Conservation (phyloP, 2,888 invertebrate genomes). For the Chrysotoxum bicinctum region DNA sequence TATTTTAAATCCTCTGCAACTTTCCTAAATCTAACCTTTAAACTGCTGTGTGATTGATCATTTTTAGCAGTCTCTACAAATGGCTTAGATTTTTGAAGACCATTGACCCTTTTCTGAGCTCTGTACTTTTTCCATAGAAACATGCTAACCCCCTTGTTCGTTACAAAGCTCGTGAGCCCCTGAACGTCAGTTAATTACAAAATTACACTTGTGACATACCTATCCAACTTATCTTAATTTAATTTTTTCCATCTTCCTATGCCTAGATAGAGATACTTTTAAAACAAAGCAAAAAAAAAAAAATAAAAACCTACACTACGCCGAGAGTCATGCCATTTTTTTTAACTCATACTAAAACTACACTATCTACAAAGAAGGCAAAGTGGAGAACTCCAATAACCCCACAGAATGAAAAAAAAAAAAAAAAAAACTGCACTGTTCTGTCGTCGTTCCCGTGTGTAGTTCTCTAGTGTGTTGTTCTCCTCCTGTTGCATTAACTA, state of each 20-base stretch:
- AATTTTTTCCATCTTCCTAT: background rate
- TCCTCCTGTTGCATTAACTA: constrained; percentile 5
- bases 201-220: constrained; percentile 48
- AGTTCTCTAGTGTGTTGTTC: constrained; percentile 3
- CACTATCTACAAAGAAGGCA: constrained; percentile 16
- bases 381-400: constrained; percentile 61
- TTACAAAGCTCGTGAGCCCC: background rate
- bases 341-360: constrained; percentile 23
- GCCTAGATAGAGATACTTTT: background rate
- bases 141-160: background rate
- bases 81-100: no score
- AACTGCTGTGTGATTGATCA: no score
- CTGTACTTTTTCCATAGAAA: no score
- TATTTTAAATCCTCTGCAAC: no score
- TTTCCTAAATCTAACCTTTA: no score
- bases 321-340: constrained; percentile 37
- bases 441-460: constrained; percentile 8
- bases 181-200: constrained; percentile 39
- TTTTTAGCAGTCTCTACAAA: no score
- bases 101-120: background rate
- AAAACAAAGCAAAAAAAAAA: background rate
- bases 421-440: constrained; percentile 22
- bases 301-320: constrained; percentile 9
- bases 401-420: constrained; percentile 29
- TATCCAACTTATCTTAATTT: background rate